These are phyloP conservation scores for Coptodon rendalli DNA, from an alignment of 2,113 vertebrate species.

Conservation along the genomic window DNA sequence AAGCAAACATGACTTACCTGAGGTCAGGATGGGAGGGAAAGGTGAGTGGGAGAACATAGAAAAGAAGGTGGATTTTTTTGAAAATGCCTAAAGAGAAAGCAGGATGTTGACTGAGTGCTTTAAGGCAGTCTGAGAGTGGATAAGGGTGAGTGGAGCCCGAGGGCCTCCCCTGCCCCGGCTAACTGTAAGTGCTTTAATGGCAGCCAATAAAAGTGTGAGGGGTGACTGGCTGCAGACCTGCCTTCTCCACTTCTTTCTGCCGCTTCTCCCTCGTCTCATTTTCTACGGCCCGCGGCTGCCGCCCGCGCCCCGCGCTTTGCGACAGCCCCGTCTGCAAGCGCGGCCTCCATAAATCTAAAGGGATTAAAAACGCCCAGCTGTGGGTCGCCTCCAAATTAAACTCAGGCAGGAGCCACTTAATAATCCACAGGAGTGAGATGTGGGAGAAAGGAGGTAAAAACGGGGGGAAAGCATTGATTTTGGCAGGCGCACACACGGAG, in stretches of 20 bases:
- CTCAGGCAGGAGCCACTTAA: slow-evolving; percentile 38
- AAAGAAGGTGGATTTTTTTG: background rate
- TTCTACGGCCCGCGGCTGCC: slow-evolving; percentile 13
- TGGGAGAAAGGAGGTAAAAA: background rate
- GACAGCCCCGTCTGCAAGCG: background rate
- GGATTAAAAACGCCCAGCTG: slow-evolving; percentile 43
- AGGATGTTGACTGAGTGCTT: slow-evolving; percentile 28
- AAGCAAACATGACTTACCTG: slow-evolving; percentile 3
- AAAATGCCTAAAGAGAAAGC: background rate
- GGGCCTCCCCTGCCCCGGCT: background rate
- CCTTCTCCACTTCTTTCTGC: background rate
- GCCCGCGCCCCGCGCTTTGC: background rate
- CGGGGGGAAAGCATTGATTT: background rate
- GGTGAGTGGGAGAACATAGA: background rate
- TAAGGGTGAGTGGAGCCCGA: slow-evolving; percentile 28
- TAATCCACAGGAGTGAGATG: slow-evolving; percentile 18
- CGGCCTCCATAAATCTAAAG: slow-evolving; percentile 34
- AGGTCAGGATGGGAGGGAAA: background rate
- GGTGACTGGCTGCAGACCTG: slow-evolving; percentile 17
- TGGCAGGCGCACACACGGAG: background rate
- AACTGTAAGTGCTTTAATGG: slow-evolving; percentile 49
- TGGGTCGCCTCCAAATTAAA: slow-evolving; percentile 44
- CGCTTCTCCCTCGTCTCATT: background rate
- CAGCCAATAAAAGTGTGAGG: slow-evolving; percentile 30
- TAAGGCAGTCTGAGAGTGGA: slow-evolving; percentile 34